Percentiles rank a stretch among this genome's conserved stretches.
Conservation (phyloP, 2,797 vertebrate species). For the Pipistrellus pipistrellus region DNA sequence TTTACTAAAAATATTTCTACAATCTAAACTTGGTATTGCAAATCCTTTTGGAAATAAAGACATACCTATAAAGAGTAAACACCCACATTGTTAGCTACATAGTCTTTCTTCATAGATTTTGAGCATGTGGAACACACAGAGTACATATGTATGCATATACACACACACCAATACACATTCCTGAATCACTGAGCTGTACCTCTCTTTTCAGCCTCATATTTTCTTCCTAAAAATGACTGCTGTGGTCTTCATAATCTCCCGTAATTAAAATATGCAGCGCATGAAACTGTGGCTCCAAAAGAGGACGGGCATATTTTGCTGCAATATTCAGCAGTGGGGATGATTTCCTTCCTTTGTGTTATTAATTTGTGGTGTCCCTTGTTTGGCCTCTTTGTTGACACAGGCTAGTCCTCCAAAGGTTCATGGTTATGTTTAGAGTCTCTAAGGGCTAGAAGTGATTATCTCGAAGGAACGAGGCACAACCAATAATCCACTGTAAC, state of each 20-base stretch:
- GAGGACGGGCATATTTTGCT: not conserved
- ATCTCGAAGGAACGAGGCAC: conserved; percentile 77
- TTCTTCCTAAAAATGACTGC: conserved; percentile 1
- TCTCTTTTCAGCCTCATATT: not conserved
- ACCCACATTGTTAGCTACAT: not conserved
- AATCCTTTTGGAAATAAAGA: conserved; percentile 64
- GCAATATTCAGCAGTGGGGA: conserved; percentile 24
- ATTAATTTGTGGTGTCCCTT: conserved; percentile 50
- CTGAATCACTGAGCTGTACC: not conserved
- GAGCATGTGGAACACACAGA: not conserved
- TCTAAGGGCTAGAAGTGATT: conserved; percentile 63
- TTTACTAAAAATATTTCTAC: conserved; percentile 78
- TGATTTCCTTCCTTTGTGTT: conserved; percentile 57
- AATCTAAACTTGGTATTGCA: conserved; percentile 45
- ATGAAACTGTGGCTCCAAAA: not conserved
- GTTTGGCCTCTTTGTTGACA: conserved; percentile 43
- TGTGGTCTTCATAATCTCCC: not conserved
- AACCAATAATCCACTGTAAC: conserved; percentile 68
- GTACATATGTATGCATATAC: not conserved
- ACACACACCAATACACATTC: not conserved
- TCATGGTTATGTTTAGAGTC: conserved; percentile 72
- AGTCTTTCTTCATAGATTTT: conserved; percentile 44
- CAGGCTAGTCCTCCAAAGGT: conserved; percentile 53
- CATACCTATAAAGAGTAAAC: not conserved
- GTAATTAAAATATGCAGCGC: conserved; percentile 16